These are phyloP conservation scores for Chymomyza caudatula DNA, from an alignment of 2,888 invertebrate genomes.

Conservation along the genomic window DNA sequence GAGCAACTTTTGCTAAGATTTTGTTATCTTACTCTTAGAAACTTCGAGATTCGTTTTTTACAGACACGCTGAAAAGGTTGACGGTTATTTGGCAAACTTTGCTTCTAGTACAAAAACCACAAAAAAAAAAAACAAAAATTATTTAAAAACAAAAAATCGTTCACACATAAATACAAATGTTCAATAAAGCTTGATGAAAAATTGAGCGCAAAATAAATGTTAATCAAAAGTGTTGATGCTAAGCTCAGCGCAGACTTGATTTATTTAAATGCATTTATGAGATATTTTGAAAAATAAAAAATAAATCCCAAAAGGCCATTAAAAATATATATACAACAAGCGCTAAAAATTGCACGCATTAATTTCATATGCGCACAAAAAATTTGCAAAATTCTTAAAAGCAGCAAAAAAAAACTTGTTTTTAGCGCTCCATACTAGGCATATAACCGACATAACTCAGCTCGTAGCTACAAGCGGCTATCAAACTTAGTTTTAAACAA, in stretches of 20 bases:
- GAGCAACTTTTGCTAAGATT: too few species aligned
- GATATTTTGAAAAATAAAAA: neutral
- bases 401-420: neutral
- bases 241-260: neutral
- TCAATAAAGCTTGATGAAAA: neutral
- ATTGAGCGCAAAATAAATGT: slow-evolving; percentile 22
- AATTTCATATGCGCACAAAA: neutral
- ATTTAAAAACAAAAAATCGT: neutral
- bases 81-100: neutral
- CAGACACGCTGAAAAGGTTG: too few species aligned
- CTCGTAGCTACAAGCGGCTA: neutral
- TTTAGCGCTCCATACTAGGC: neutral
- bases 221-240: slow-evolving; percentile 35
- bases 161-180: neutral
- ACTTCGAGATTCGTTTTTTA: too few species aligned
- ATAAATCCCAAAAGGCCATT: neutral
- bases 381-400: neutral
- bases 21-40: too few species aligned
- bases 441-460: neutral
- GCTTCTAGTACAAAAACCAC: neutral
- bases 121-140: neutral
- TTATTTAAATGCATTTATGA: neutral
- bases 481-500: neutral
- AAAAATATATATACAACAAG: neutral
- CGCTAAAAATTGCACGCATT: too few species aligned